phyloP scores from a whole-genome alignment of 2,113 vertebrate species.

The Syngnathoides biaculeatus region DNA sequence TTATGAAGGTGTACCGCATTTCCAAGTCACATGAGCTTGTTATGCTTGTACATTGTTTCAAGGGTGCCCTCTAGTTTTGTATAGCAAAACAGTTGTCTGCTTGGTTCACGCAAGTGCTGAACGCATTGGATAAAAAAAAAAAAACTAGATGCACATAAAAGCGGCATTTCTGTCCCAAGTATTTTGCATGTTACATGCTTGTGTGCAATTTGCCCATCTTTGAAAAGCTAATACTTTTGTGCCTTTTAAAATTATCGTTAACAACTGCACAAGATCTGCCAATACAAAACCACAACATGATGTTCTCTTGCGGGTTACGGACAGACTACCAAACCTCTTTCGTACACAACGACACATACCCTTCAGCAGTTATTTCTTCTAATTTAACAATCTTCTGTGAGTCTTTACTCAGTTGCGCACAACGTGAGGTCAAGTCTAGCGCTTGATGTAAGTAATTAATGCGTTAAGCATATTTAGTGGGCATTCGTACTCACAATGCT shows the following conservation, averaged over 20 bases:
- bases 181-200: too few relatives aligned
- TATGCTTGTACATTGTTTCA: slow-evolving; percentile 12
- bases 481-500: neutral
- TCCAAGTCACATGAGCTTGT: slow-evolving; percentile 8
- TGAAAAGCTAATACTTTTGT: neutral
- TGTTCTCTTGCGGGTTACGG: neutral
- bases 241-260: neutral
- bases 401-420: neutral
- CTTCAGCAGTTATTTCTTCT: neutral
- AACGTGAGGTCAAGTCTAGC: neutral
- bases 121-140: too few relatives aligned
- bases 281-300: neutral
- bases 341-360: neutral
- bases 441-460: slow-evolving; percentile 2
- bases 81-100: too few relatives aligned
- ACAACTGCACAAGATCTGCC: neutral
- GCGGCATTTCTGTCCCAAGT: too few relatives aligned
- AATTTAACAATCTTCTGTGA: slow-evolving; percentile 1
- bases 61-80: neutral
- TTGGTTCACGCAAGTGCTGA: too few relatives aligned
- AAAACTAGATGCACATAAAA: too few relatives aligned
- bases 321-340: neutral
- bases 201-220: too few relatives aligned
- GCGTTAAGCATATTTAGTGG: neutral
- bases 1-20: slow-evolving; percentile 14